Conservation (phyloP, 2,113 vertebrate species). For the Morone saxatilis region DNA sequence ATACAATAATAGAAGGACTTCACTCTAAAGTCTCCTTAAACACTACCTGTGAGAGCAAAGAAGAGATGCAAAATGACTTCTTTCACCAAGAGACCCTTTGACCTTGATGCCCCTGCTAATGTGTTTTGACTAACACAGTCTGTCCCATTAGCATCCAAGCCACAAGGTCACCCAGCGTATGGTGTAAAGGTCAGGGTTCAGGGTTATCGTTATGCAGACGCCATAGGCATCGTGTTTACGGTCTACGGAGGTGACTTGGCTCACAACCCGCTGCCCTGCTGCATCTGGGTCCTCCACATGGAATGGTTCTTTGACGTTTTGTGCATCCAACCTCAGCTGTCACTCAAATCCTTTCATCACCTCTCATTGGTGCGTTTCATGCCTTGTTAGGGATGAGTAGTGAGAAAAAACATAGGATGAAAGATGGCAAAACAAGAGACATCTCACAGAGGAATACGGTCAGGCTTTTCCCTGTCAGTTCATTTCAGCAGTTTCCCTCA, state of each 20-base stretch:
- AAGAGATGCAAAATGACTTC: conserved; percentile 52
- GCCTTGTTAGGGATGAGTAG: conserved; percentile 42
- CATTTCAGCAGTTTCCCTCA: conserved; percentile 7
- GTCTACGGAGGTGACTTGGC: conserved; percentile 57
- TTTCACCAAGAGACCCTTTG: conserved; percentile 56
- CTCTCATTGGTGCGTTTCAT: conserved; percentile 26
- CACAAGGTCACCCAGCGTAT: conserved; percentile 47
- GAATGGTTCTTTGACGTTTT: conserved; percentile 6
- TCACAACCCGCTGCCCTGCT: conserved; percentile 52
- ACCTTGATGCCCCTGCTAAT: conserved; percentile 65
- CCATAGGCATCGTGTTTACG: conserved; percentile 60
- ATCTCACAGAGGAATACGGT: conserved; percentile 32
- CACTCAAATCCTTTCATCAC: conserved; percentile 49
- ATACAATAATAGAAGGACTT: conserved; percentile 54
- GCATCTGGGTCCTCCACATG: conserved; percentile 57
- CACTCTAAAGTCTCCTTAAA: conserved; percentile 53
- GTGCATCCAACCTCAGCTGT: conserved; percentile 34
- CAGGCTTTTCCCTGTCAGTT: conserved; percentile 23
- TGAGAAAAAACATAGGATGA: conserved; percentile 25
- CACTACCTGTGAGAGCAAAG: conserved; percentile 29
- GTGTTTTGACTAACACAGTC: conserved; percentile 68
- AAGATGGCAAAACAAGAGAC: conserved; percentile 30
- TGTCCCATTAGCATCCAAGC: conserved; percentile 74
- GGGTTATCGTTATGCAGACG: conserved; percentile 64
- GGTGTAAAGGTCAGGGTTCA: conserved; percentile 63